A percentile compares a stretch with the other conserved stretches of the same genome.
These are phyloP conservation scores for Chanos chanos DNA, from an alignment of 2,797 vertebrate species.

Conservation along the genomic window DNA sequence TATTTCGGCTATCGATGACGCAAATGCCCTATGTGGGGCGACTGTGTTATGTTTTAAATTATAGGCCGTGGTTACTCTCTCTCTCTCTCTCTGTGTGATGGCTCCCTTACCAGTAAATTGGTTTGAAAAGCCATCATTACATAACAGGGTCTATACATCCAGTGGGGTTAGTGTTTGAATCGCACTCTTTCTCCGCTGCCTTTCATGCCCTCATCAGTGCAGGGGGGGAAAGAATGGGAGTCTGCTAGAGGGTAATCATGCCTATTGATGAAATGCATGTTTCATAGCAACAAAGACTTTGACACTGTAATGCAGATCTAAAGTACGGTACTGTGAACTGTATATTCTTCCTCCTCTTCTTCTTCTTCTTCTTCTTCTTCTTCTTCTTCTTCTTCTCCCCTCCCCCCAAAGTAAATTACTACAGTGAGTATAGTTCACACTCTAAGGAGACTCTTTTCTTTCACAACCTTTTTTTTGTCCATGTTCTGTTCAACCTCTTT, in stretches of 20 bases:
- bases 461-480: too few species aligned
- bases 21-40: conserved; percentile 37
- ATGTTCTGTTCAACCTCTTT: too few species aligned
- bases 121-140: conserved; percentile 48
- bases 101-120: conserved; percentile 45
- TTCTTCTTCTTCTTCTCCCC: too few species aligned
- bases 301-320: conserved; percentile 22
- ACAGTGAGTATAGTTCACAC: too few species aligned
- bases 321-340: background rate
- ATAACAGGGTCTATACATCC: conserved; percentile 33
- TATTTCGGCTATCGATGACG: conserved; percentile 36
- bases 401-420: too few species aligned
- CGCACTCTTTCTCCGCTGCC: background rate
- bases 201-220: conserved; percentile 19
- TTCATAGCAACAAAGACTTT: conserved; percentile 9
- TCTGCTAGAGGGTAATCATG: conserved; percentile 36
- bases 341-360: too few species aligned
- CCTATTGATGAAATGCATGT: conserved; percentile 39
- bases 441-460: too few species aligned
- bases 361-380: too few species aligned
- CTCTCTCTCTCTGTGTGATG: conserved; percentile 41
- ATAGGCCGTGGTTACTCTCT: conserved; percentile 44
- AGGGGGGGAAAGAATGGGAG: conserved; percentile 32
- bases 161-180: conserved; percentile 23
- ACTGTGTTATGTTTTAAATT: conserved; percentile 48